Conservation (phyloP, 2,797 vertebrate genomes). For the Acipenser ruthenus region DNA sequence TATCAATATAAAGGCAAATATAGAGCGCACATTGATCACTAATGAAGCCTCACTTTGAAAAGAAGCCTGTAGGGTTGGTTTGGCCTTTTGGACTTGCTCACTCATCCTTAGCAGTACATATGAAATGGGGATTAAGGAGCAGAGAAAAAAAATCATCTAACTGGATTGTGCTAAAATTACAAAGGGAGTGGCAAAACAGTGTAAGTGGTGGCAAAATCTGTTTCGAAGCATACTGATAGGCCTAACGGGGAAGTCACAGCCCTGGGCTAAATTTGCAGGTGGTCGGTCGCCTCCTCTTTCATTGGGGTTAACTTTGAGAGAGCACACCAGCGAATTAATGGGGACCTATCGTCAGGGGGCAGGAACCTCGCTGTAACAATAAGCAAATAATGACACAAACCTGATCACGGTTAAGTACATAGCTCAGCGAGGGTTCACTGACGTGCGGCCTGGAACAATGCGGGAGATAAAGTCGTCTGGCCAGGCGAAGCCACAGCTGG, state of each 20-base stretch:
- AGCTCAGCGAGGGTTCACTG: constrained; percentile 83
- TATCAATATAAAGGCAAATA: not conserved
- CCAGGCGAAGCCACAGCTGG: constrained; percentile 69
- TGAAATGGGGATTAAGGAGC: constrained; percentile 5
- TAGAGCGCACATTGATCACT: constrained; percentile 4
- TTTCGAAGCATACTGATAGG: constrained; percentile 60
- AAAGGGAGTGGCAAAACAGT: constrained; percentile 49
- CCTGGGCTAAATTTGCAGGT: constrained; percentile 73
- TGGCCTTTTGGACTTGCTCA: constrained; percentile 5
- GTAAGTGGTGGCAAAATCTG: constrained; percentile 55
- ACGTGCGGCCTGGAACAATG: constrained; percentile 81
- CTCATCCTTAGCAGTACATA: constrained; percentile 4
- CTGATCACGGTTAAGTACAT: constrained; percentile 84
- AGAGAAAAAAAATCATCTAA: constrained; percentile 45
- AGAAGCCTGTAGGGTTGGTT: constrained; percentile 5
- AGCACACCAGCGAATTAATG: constrained; percentile 70
- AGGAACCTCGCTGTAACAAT: constrained; percentile 68
- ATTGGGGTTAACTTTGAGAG: constrained; percentile 79
- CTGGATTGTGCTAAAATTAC: constrained; percentile 52
- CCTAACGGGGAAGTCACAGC: constrained; percentile 58
- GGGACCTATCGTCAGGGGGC: constrained; percentile 72
- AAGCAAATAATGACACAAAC: constrained; percentile 86
- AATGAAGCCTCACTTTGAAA: constrained; percentile 7
- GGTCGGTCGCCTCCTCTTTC: constrained; percentile 68
- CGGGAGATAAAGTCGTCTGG: constrained; percentile 59